phyloP scores from a whole-genome alignment of 2,888 invertebrate genomes.

The Torymus tubicola region DNA sequence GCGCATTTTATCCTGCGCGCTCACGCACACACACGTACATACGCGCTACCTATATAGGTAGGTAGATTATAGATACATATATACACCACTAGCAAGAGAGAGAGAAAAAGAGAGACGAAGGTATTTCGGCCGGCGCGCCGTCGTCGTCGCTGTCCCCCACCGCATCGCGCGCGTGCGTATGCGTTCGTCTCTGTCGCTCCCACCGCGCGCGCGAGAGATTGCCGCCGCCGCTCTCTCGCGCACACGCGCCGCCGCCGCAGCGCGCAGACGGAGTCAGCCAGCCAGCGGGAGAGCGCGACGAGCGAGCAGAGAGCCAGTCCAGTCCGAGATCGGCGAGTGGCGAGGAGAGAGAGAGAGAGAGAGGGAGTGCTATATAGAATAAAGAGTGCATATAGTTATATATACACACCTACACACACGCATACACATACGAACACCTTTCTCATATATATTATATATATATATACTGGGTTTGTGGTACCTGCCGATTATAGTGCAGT shows the following conservation, averaged over 20 bases:
- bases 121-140: neutral
- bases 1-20: neutral
- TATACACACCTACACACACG: neutral
- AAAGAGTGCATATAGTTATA: neutral
- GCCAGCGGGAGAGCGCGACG: conserved; percentile 11
- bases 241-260: neutral
- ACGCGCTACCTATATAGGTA: no score
- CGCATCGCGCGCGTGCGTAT: no score
- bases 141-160: conserved; percentile 8
- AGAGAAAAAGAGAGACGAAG: conserved; percentile 2
- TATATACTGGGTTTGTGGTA: no score
- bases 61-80: no score
- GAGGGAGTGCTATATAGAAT: neutral
- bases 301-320: conserved; percentile 55
- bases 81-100: neutral
- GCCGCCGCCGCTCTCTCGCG: conserved; percentile 21
- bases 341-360: conserved; percentile 64
- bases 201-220: neutral
- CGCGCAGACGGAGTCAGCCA: conserved; percentile 4
- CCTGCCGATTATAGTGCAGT: no score
- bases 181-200: conserved; percentile 1
- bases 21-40: neutral
- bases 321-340: conserved; percentile 75
- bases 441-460: no score
- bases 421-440: neutral